These are phyloP conservation scores for Pollenia griseotomentosa DNA, from an alignment of 2,888 invertebrate species.

Conservation along the genomic window DNA sequence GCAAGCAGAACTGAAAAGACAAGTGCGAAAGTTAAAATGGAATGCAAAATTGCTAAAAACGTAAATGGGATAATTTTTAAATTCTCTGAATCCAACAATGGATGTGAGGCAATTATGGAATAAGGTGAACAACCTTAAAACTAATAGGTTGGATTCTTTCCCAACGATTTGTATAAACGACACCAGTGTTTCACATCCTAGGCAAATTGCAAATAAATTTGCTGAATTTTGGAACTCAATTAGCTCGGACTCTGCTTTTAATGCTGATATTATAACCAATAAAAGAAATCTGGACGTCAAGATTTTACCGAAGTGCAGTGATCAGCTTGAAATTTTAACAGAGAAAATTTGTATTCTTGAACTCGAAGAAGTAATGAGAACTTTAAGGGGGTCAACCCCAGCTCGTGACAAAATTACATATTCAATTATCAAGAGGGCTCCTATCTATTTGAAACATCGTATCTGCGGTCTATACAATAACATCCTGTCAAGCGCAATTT, in stretches of 20 bases:
- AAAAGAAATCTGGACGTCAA: slow-evolving; percentile 1
- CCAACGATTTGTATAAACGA: neutral
- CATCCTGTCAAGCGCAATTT: neutral
- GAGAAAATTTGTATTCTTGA: too few species aligned
- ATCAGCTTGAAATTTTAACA: neutral
- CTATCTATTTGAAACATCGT: neutral
- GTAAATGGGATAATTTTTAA: slow-evolving; percentile 34
- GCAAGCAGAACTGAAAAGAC: too few species aligned
- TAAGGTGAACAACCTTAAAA: slow-evolving; percentile 27
- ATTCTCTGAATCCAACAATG: slow-evolving; percentile 48
- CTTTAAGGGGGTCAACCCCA: too few species aligned
- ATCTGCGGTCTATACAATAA: neutral
- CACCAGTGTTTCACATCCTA: neutral
- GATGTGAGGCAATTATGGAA: slow-evolving; percentile 54
- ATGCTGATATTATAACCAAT: neutral
- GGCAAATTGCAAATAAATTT: neutral
- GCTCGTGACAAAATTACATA: neutral
- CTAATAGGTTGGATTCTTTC: neutral
- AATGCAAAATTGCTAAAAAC: slow-evolving; percentile 40
- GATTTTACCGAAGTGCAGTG: neutral
- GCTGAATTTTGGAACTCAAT: slow-evolving; percentile 43
- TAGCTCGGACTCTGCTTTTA: slow-evolving; percentile 28
- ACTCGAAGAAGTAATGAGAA: too few species aligned
- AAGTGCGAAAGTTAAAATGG: slow-evolving; percentile 46
- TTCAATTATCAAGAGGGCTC: neutral